These are phyloP conservation scores for Arremon aurantiirostris DNA, from an alignment of 2,797 vertebrate genomes.

Conservation along the genomic window DNA sequence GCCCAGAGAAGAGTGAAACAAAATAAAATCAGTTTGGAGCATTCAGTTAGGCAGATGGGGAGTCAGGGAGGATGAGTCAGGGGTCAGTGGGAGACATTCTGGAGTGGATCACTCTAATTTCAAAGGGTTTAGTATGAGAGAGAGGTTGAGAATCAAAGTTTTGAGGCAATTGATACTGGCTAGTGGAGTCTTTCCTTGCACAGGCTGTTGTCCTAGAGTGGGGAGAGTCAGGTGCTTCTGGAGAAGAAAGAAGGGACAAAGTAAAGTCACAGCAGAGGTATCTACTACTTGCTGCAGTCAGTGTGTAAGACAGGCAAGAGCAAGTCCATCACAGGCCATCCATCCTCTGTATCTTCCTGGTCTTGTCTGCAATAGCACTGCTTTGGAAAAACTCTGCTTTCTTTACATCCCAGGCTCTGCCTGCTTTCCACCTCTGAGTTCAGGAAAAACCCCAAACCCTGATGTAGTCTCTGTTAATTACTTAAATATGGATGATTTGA, in stretches of 20 bases:
- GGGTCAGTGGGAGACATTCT: neutral
- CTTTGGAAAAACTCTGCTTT: neutral
- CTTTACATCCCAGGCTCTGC: neutral
- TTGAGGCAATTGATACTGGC: neutral
- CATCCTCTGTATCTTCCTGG: neutral
- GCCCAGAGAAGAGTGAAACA: neutral
- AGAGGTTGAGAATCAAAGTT: neutral
- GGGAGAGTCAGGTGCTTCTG: neutral
- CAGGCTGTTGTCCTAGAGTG: neutral
- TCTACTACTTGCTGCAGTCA: neutral
- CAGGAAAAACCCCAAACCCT: accelerated
- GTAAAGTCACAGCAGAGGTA: neutral
- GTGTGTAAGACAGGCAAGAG: accelerated
- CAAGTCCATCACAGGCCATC: no score
- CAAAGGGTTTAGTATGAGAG: neutral
- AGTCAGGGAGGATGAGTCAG: neutral
- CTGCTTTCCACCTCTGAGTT: neutral
- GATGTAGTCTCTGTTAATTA: neutral
- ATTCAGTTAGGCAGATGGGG: neutral
- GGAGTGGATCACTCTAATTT: neutral
- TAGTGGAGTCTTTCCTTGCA: neutral
- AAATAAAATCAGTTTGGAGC: neutral
- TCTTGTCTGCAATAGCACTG: neutral
- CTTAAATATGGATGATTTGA: neutral
- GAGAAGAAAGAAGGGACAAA: neutral